Evolutionary conservation across 92 coral and sea anemone genomes (phyloP).

Genomic region (Virgularia gustaviana): DNA sequence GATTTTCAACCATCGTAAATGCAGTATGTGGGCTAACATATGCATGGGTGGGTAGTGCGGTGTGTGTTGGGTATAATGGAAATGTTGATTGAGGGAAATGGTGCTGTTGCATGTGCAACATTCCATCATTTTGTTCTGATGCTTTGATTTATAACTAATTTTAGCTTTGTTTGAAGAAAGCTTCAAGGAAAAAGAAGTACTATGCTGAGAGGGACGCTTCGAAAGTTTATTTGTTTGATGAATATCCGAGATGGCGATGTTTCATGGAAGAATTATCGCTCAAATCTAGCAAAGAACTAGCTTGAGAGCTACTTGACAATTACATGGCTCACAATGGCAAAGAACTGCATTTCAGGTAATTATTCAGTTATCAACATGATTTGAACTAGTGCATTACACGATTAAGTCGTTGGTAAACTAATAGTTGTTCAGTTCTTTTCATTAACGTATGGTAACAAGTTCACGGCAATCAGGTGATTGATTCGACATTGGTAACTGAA

Average conservation of each 20-base stretch:
- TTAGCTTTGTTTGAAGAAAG: not conserved
- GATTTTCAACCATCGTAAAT: not conserved
- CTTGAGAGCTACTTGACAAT: conserved; percentile 11
- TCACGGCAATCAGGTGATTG: no score
- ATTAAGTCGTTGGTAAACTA: no score
- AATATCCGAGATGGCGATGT: conserved; percentile 11
- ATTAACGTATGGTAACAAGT: no score
- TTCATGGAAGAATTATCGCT: conserved; percentile 6
- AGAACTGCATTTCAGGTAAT: not conserved
- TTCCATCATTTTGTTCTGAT: not conserved
- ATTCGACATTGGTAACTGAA: no score
- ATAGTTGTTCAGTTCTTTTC: no score
- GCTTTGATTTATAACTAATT: not conserved
- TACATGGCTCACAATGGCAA: conserved; percentile 12
- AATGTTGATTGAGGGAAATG: conserved; percentile 1
- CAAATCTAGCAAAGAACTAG: conserved; percentile 25
- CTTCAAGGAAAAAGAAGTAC: not conserved
- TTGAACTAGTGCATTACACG: no score
- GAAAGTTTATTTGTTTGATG: conserved; percentile 5
- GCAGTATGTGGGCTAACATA: no score
- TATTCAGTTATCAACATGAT: not conserved
- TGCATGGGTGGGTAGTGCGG: no score
- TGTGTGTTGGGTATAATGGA: not conserved
- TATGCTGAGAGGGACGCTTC: conserved; percentile 14
- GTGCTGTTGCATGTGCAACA: not conserved